Evolutionary conservation across 2,888 invertebrate species (phyloP), one percentile per base, ranked within the genome.

Genomic region (Stegana nigrithorax): DNA sequence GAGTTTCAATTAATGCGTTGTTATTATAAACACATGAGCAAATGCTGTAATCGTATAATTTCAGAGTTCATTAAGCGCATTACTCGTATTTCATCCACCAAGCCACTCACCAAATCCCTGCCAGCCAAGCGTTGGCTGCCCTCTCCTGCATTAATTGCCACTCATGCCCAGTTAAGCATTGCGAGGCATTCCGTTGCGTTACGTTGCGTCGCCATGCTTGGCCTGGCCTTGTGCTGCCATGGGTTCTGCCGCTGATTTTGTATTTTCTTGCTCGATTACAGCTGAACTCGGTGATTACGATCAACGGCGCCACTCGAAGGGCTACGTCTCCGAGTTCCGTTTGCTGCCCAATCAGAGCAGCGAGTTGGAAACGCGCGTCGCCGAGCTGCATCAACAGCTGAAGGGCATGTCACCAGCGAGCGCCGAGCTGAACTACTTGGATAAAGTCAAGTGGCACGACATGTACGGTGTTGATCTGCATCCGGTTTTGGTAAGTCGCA

Each of bases 381-480:
- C 92, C 39, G 94, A 95, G 80, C 89, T 96, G 75, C 97, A 98
- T 86, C 92, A 94, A 85, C 92, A 93, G 70, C 88, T 97, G 63
- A 91, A 93, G 73, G 84, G 86, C 66, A 85, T 86, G 84, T 82
- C 85, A 67, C 97, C 97, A 65, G 93, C 96, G 60, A 91, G 94
- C 73, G 97, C 97, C 32, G 97, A 98, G 87, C 89, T 96, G 79
- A 95, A 93, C 88, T 98, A 95, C 87, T 89, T 98, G 86, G 97
- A 98, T 87, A 96, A 97, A 89, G 95, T 96, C 76, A 97, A 97
- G 89, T 97, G 97, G 97, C 89, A 97, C 81, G 97, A 98, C 86
- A 96, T 97, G 95, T 98, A 97, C 84, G 98, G 98, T 57, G 97
- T 97, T 55, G 97, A 98, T 88, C 89, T 97, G 75, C 97, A 98